phyloP scores from a whole-genome alignment of 2,888 invertebrate genomes.

The Ephialtes manifestator region DNA sequence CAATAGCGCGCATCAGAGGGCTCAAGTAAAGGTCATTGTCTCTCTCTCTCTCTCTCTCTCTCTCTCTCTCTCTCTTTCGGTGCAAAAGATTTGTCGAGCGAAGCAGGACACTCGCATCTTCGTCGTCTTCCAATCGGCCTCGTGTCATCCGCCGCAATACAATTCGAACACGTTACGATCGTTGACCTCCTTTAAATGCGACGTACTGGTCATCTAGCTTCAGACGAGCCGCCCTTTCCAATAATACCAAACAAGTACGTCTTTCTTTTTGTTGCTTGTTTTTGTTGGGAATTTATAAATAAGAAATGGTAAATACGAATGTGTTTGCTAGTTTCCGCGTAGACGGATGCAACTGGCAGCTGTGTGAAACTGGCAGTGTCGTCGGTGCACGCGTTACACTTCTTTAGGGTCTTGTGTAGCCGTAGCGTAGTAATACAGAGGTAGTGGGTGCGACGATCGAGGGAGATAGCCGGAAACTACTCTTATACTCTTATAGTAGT shows the following conservation, averaged over 20 bases:
- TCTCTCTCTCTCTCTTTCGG: constrained; percentile 42
- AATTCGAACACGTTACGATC: constrained; percentile 57
- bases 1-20: constrained; percentile 20
- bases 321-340: neutral
- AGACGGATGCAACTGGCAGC: neutral
- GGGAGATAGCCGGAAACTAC: constrained; percentile 83
- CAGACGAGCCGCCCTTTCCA: constrained; percentile 18
- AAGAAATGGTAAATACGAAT: neutral
- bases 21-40: constrained; percentile 49
- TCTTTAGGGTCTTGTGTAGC: constrained; percentile 52
- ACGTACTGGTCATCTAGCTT: constrained; percentile 31
- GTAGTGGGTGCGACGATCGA: constrained; percentile 79
- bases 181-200: constrained; percentile 63
- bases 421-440: constrained; percentile 69
- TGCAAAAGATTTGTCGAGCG: neutral
- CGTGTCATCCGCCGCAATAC: constrained; percentile 29
- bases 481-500: constrained; percentile 73
- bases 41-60: constrained; percentile 46
- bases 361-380: constrained; percentile 29
- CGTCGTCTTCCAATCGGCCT: constrained; percentile 34
- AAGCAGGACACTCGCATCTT: constrained; percentile 19
- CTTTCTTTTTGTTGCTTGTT: neutral
- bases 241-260: no score
- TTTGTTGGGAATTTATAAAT: neutral
- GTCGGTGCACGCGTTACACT: constrained; percentile 65